Conservation (phyloP, 2,888 invertebrate genomes). For the Campoletis raptor region DNA sequence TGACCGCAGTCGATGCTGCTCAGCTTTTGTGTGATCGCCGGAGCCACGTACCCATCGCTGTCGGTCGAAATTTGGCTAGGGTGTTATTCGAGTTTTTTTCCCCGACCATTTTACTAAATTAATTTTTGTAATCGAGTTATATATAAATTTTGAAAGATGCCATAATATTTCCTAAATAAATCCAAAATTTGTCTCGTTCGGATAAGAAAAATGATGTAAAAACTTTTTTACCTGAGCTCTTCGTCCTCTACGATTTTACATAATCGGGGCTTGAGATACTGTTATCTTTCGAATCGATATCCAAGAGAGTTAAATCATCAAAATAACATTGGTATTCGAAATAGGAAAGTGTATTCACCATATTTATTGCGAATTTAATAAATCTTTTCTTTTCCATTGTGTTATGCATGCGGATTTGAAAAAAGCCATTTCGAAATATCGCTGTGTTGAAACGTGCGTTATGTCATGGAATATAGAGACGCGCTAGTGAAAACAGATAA, state of each 20-base stretch:
- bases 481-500: slow-evolving; percentile 47
- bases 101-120: neutral
- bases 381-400: neutral
- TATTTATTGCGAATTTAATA: slow-evolving; percentile 20
- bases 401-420: neutral
- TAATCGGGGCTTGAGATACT: neutral
- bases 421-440: neutral
- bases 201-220: neutral
- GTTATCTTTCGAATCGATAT: neutral
- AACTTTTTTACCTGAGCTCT: neutral
- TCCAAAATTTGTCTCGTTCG: slow-evolving; percentile 1
- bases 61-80: no score
- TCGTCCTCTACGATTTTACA: neutral
- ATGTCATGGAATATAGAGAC: slow-evolving; percentile 9
- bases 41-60: no score
- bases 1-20: no score
- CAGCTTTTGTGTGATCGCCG: no score
- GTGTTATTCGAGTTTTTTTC: slow-evolving; percentile 1
- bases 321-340: neutral
- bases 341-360: neutral
- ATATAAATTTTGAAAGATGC: neutral
- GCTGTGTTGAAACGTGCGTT: slow-evolving; percentile 6
- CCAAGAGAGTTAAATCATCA: neutral
- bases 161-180: neutral
- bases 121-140: neutral